Percentiles rank a stretch among this genome's conserved stretches.
Conservation (phyloP, 2,113 vertebrate genomes). For the Aptenodytes patagonicus region DNA sequence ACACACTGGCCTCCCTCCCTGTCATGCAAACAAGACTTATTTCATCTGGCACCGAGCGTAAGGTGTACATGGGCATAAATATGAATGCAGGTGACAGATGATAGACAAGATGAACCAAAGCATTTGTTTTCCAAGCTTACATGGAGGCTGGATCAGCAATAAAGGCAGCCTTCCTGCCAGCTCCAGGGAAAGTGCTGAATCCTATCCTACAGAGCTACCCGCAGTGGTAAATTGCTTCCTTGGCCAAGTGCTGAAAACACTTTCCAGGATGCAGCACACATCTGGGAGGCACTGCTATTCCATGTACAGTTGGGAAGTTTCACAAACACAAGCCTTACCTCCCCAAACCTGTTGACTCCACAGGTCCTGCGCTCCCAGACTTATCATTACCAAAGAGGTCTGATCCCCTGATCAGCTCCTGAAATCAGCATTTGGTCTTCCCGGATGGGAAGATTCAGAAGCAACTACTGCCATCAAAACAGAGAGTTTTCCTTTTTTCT, state of each 20-base stretch:
- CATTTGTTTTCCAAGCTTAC: not conserved
- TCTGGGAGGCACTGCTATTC: not conserved
- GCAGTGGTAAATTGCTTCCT: not conserved
- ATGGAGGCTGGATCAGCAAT: not conserved
- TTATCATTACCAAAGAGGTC: not conserved
- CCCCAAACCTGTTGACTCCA: not conserved
- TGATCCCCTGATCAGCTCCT: too few species aligned
- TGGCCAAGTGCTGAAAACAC: not conserved
- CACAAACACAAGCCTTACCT: not conserved
- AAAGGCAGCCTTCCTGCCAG: not conserved
- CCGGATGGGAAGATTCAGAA: not conserved
- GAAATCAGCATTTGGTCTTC: not conserved
- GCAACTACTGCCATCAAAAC: not conserved
- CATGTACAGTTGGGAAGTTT: not conserved
- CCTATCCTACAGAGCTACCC: not conserved
- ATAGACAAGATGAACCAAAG: not conserved
- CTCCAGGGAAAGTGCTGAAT: not conserved
- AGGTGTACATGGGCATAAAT: not conserved
- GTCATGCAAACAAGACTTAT: not conserved
- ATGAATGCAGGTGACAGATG: not conserved
- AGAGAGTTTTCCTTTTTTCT: not conserved
- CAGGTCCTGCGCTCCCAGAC: not conserved
- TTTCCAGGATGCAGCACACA: not conserved
- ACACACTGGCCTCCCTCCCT: not conserved
- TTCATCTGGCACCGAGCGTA: accelerated